Percentiles rank a stretch among this genome's conserved stretches.
Conservation (phyloP, 2,113 vertebrate species). For the Gadus chalcogrammus region DNA sequence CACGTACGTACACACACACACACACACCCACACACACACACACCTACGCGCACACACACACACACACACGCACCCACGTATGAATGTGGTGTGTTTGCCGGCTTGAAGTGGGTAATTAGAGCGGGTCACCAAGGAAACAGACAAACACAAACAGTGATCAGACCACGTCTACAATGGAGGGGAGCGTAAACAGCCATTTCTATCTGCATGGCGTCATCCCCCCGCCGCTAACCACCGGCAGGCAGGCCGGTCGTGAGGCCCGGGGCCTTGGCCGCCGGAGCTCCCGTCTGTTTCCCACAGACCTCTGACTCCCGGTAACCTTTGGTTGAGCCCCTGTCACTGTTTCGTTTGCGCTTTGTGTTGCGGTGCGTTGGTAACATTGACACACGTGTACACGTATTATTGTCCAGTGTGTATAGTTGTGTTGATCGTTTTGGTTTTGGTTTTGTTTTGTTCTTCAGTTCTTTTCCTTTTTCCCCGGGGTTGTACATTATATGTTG, state of each 20-base stretch:
- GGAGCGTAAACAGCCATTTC: slow-evolving; percentile 46
- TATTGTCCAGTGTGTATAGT: too few relatives aligned
- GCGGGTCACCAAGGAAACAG: slow-evolving; percentile 60
- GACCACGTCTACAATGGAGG: slow-evolving; percentile 33
- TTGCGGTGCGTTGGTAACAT: too few relatives aligned
- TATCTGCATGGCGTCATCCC: slow-evolving; percentile 14
- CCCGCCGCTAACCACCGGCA: slow-evolving; percentile 28
- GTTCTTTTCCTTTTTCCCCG: too few relatives aligned
- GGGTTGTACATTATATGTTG: too few relatives aligned
- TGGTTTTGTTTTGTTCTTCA: too few relatives aligned
- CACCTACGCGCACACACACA: slow-evolving; percentile 21
- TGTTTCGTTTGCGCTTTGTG: background rate
- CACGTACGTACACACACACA: slow-evolving; percentile 15
- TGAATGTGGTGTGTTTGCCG: slow-evolving; percentile 20
- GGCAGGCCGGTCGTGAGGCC: slow-evolving; percentile 39
- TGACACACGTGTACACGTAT: too few relatives aligned
- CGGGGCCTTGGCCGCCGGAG: background rate
- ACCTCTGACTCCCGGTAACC: background rate
- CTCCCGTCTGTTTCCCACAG: background rate
- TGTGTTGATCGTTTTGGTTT: too few relatives aligned
- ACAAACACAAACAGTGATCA: slow-evolving; percentile 48
- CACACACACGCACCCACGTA: background rate
- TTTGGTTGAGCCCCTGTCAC: slow-evolving; percentile 11
- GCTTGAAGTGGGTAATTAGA: slow-evolving; percentile 64
- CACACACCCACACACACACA: background rate